Percentiles rank a stretch among this genome's conserved stretches.
phyloP scores from a whole-genome alignment of 2,113 vertebrate genomes.

The Sturnus vulgaris region DNA sequence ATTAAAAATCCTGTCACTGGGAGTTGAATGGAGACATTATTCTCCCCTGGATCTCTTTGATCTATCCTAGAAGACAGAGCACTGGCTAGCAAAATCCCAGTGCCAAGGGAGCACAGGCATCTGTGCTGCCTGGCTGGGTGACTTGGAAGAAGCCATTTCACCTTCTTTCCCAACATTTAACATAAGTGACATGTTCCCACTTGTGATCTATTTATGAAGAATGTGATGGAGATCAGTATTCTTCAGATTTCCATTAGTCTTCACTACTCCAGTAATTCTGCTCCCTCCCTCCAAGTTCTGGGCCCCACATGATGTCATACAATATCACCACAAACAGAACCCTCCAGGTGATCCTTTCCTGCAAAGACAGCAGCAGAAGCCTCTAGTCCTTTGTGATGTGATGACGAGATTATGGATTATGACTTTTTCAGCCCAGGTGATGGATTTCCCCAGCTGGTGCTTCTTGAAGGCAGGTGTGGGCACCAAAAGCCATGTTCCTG shows the following conservation, averaged over 20 bases:
- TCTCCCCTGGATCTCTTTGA: neutral
- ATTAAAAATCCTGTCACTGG: neutral
- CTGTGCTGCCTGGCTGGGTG: neutral
- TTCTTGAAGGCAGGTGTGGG: neutral
- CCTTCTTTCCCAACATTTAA: neutral
- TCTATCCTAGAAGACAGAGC: neutral
- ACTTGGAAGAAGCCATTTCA: neutral
- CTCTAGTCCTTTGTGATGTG: rapidly evolving
- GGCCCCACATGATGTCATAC: neutral
- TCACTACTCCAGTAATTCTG: neutral
- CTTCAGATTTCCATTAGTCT: neutral
- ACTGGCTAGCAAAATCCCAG: neutral
- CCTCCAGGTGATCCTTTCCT: neutral
- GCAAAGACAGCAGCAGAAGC: neutral
- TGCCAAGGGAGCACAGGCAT: rapidly evolving
- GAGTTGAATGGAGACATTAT: neutral
- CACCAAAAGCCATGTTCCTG: neutral
- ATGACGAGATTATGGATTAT: neutral
- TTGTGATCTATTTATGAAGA: neutral
- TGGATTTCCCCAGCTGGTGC: neutral
- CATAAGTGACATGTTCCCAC: rapidly evolving
- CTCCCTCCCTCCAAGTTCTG: neutral
- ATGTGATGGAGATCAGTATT: neutral
- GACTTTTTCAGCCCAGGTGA: rapidly evolving
- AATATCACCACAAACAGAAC: neutral